Percentiles rank a stretch among this genome's conserved stretches.
These are phyloP conservation scores for Psilanteris sp. DNA, from an alignment of 1,140 invertebrate species.

Conservation along the genomic window DNA sequence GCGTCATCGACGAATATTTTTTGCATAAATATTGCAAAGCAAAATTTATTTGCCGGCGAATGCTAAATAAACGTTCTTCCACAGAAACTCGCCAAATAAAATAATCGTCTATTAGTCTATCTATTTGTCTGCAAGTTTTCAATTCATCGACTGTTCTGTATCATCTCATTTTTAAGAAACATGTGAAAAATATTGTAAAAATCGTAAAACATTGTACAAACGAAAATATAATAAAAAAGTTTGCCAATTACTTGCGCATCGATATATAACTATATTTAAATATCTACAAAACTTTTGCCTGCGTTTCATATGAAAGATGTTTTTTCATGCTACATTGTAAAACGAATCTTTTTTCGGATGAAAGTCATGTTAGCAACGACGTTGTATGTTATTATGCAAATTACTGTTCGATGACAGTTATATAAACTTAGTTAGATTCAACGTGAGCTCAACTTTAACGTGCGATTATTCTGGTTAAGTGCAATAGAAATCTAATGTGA, in stretches of 20 bases:
- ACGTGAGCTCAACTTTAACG: background rate
- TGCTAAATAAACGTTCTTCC: slow-evolving; percentile 46
- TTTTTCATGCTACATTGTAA: no score
- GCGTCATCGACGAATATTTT: slow-evolving; percentile 7
- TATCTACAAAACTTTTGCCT: background rate
- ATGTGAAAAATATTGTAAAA: no score
- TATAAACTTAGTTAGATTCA: slow-evolving; percentile 16
- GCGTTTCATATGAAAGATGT: background rate
- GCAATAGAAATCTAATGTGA: background rate
- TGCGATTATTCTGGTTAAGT: background rate
- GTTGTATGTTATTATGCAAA: slow-evolving; percentile 20
- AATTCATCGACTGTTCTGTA: slow-evolving; percentile 22
- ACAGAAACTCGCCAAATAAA: slow-evolving; percentile 53
- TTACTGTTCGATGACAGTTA: slow-evolving; percentile 41
- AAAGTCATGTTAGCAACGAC: slow-evolving; percentile 15
- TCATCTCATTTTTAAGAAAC: slow-evolving; percentile 5
- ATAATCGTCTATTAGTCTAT: slow-evolving; percentile 27
- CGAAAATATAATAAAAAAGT: slow-evolving; percentile 20
- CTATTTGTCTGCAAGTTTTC: slow-evolving; percentile 25
- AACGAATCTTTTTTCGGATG: slow-evolving; percentile 9
- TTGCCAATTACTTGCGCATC: slow-evolving; percentile 44
- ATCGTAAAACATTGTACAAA: slow-evolving; percentile 7
- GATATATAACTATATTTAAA: slow-evolving; percentile 27
- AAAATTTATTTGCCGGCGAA: slow-evolving; percentile 1
- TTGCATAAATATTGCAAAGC: background rate